Percentiles rank a stretch among this genome's conserved stretches.
Conservation (phyloP, 2,888 invertebrate species). For the Tenthredo distinguenda region DNA sequence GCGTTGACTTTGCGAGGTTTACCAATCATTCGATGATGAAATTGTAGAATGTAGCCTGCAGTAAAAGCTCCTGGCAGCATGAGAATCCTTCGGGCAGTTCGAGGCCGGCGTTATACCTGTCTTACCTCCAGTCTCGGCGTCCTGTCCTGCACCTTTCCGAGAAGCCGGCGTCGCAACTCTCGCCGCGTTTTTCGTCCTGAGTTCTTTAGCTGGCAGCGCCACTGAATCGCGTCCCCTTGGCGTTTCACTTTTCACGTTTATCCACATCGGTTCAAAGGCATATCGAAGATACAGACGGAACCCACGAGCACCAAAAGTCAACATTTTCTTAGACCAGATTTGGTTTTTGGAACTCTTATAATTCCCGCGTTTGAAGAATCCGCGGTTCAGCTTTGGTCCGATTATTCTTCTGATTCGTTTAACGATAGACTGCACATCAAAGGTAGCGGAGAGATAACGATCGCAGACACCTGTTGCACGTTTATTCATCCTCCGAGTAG, state of each 20-base stretch:
- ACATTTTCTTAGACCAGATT: neutral
- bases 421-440: neutral
- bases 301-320: neutral
- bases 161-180: conserved; percentile 48
- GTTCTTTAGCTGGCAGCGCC: conserved; percentile 3
- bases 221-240: conserved; percentile 23
- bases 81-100: conserved; percentile 36
- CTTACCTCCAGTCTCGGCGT: neutral
- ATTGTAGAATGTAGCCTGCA: neutral
- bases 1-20: neutral
- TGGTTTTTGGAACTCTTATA: neutral
- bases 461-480: conserved; percentile 44
- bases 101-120: conserved; percentile 48
- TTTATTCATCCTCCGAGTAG: neutral
- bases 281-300: neutral
- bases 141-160: conserved; percentile 42
- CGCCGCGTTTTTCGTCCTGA: conserved; percentile 41
- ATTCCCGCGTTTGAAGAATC: neutral
- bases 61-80: neutral
- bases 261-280: neutral
- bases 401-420: neutral
- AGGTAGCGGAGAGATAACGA: conserved; percentile 26
- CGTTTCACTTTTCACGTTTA: conserved; percentile 31
- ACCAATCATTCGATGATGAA: conserved; percentile 49
- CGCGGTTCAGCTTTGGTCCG: neutral